Evolutionary conservation across 2,797 vertebrate species (phyloP).

Genomic region (Malacoraja senta): DNA sequence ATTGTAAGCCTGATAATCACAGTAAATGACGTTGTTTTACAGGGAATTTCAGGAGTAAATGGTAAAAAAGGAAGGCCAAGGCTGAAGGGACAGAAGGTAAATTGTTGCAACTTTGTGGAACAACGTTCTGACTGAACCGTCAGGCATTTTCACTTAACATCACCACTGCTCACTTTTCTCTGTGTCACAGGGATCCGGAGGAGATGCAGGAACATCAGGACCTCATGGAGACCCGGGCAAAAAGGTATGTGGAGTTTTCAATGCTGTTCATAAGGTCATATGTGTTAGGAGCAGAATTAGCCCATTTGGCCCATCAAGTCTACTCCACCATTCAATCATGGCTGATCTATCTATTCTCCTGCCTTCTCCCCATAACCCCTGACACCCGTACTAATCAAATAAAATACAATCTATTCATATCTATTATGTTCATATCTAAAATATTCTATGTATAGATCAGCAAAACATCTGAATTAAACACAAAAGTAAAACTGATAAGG

Average conservation of each 20-base stretch:
- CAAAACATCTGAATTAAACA: neutral
- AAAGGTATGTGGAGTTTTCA: conserved; percentile 54
- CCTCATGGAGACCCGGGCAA: conserved; percentile 59
- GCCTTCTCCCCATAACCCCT: no score
- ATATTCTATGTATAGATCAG: neutral
- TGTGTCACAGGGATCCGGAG: conserved; percentile 68
- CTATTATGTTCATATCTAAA: neutral
- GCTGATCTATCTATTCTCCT: no score
- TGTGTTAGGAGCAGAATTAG: no score
- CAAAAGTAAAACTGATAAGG: neutral
- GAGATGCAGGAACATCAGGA: conserved; percentile 60
- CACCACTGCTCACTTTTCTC: neutral
- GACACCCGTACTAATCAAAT: no score
- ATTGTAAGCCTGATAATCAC: neutral
- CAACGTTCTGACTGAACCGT: neutral
- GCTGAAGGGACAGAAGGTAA: conserved; percentile 66
- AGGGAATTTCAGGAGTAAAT: conserved; percentile 68
- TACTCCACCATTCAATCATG: no score
- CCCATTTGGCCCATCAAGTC: no score
- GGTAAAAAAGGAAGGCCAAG: conserved; percentile 63
- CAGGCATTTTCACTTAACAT: neutral
- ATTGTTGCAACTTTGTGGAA: conserved; percentile 36
- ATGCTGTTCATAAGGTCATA: no score
- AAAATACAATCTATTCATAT: no score
- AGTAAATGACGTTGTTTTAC: conserved; percentile 28